Conservation (phyloP, 1,140 invertebrate species). For the Pseudachorutes palmiensis region DNA sequence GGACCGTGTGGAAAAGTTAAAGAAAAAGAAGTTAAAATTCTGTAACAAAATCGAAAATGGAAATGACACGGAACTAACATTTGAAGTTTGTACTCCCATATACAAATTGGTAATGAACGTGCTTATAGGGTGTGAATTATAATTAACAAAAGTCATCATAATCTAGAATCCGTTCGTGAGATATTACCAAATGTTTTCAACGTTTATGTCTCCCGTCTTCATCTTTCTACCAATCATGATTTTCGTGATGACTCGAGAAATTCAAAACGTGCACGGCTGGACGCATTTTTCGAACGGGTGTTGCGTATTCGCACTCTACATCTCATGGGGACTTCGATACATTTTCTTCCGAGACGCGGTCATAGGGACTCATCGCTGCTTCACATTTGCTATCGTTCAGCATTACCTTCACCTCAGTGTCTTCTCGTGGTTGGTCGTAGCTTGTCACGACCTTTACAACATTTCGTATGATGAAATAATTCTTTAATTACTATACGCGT, state of each 20-base stretch:
- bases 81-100: no score
- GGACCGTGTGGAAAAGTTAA: no score
- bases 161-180: background rate
- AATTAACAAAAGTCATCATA: no score
- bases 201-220: background rate
- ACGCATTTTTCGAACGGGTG: constrained; percentile 6
- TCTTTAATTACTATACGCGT: background rate
- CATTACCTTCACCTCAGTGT: constrained; percentile 2
- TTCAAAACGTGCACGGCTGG: constrained; percentile 6
- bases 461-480: constrained; percentile 1
- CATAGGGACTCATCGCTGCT: background rate
- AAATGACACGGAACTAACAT: no score
- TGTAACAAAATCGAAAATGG: no score
- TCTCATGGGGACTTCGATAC: constrained; percentile 4
- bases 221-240: background rate
- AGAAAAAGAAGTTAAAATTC: no score
- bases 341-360: background rate
- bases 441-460: background rate
- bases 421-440: constrained; percentile 1
- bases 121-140: no score
- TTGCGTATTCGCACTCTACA: constrained; percentile 4
- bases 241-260: background rate
- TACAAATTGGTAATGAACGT: no score
- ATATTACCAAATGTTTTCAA: background rate
- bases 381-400: background rate